A percentile compares a stretch with the other conserved stretches of the same genome.
phyloP scores from a whole-genome alignment of 1,140 invertebrate species.

The Eciton burchellii region DNA sequence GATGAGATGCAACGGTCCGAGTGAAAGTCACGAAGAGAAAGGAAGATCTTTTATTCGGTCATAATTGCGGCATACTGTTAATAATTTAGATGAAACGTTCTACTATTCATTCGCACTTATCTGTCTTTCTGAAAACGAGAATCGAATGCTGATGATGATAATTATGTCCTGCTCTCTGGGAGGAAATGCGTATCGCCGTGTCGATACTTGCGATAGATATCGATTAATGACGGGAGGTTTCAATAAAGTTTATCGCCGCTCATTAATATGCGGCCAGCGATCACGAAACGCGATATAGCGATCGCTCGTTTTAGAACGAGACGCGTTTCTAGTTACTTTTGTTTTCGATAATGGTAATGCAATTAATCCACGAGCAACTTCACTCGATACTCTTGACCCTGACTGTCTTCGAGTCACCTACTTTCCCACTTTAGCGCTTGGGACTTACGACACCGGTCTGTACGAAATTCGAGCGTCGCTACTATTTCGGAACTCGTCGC shows the following conservation, averaged over 20 bases:
- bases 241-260: too few species aligned
- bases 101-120: too few species aligned
- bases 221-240: too few species aligned
- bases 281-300: too few species aligned
- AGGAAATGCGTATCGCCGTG: too few species aligned
- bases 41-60: slow-evolving; percentile 41
- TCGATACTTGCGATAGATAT: too few species aligned
- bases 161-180: too few species aligned
- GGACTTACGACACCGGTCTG: slow-evolving; percentile 47
- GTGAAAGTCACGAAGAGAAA: slow-evolving; percentile 55
- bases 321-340: slow-evolving; percentile 11
- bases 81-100: background rate
- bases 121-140: too few species aligned
- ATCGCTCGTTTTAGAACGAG: background rate
- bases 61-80: slow-evolving; percentile 14
- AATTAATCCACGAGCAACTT: background rate
- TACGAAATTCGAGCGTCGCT: slow-evolving; percentile 44
- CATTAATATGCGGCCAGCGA: too few species aligned
- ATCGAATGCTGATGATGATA: too few species aligned
- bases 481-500: slow-evolving; percentile 30
- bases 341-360: slow-evolving; percentile 35
- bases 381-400: slow-evolving; percentile 53
- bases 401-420: slow-evolving; percentile 46
- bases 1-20: slow-evolving; percentile 41
- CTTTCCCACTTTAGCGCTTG: slow-evolving; percentile 47